Base-by-base conservation (phyloP, 2,113 vertebrate species). In the Apodemus speciosus region DNA sequence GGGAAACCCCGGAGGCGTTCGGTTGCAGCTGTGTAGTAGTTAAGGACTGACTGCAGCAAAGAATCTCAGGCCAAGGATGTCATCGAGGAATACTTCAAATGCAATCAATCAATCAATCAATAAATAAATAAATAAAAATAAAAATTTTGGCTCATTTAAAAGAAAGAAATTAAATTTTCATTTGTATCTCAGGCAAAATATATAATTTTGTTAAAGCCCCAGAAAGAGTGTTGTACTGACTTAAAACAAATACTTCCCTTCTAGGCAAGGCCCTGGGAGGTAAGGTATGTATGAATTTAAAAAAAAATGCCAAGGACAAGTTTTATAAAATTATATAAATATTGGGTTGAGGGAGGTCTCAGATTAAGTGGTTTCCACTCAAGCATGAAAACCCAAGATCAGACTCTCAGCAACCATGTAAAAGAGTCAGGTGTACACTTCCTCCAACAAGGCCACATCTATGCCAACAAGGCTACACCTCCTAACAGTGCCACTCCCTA, bases 211-310 rank as follows among this genome's bases (percentile, higher is more conserved):
- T 80, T 89, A 69, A 71, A 94, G 66, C 30, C 25, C 83, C 9
- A 89, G 83, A 69, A 66, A 0, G 27, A 72, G 88, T 85, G 68
- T 97, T 90, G 77, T 43, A 91, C 6, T 93, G 13, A 75, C 94
- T 95, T 95, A 72, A 89, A 94, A 53, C 27, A 46, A 96, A 85
- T 2, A 76, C 43, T 60, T 62, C 38, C 60, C 27, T 95, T 35
- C 25, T 25, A 87, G 83, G 91, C 68, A 62, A 62, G 40, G 18
- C 85, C 53, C 9, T 8, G 43, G 9, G 38, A 93, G 38, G 79
- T 49, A 95, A 84, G 56, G 25, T 35, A 32, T 90, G 30, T 85
- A 58, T 76, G 32, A 73, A 84, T 40, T 56, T 9, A 21, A 15
- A 15, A 79, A 79, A 46, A 76, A 90, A 71, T 49, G 75, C 66